Base-by-base conservation (phyloP, 2,888 invertebrate species). In the Apodemia mormo region DNA sequence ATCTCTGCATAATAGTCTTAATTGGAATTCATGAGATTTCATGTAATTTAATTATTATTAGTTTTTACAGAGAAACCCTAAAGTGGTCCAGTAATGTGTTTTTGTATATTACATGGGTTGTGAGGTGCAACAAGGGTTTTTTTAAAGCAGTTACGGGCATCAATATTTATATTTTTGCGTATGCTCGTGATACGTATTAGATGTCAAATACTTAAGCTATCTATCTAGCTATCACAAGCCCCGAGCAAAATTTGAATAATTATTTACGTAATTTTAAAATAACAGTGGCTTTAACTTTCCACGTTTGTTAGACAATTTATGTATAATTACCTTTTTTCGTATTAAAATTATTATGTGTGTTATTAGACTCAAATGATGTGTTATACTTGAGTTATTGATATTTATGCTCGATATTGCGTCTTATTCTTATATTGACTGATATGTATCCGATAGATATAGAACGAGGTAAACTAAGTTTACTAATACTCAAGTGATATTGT, bases 21-120 rank as follows among this genome's bases (percentile, higher is more conserved):
- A 58, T 58, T 14, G 49, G 1, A 49, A 14, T 49, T 14, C 49
- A 49, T 14, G 49, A 12, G 14, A 49, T 49, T 49, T 49, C 0
- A 49, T 49, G 5, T 49, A 49, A 49, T 12, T 49, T 49, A 14
- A 12, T 4, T 37, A 22, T 22, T 45, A 43, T 43, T 43, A 43
- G 43, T 49, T 49, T 49, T 49, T 12, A 33, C 12, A 3, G 58
- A 61, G 14, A 61, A 61, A 61, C 58, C 30, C 58, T 12, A 33
- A 61, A 14, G 30, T 61, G 58, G 58, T 30, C 29, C 30, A 9
- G 33, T 58, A 29, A 58, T 33, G 70, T 68, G 71, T 67, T 14
- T 69, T 68, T 68, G 70, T 70, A 70, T 70, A 68, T 71, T 71
- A 71, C 72, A 73, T 72, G 74, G 73, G 75, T 75, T 73, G 74